These are phyloP conservation scores for Cyanoderma ruficeps DNA, from an alignment of 2,113 vertebrate species.

Conservation along the genomic window DNA sequence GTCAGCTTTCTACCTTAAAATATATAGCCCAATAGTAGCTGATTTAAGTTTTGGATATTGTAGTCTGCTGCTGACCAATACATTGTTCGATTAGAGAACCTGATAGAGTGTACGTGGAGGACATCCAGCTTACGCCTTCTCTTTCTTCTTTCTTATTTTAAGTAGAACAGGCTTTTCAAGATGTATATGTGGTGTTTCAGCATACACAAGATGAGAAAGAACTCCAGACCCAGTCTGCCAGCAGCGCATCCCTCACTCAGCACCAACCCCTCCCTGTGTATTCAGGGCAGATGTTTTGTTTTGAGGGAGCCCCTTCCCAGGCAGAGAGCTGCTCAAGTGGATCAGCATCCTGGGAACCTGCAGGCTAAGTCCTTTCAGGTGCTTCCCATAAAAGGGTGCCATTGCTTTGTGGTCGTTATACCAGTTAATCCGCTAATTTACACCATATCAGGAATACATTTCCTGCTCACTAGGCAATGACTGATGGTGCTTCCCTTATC, in stretches of 20 bases:
- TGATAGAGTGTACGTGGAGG: neutral
- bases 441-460: rapidly evolving
- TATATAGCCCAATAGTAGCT: neutral
- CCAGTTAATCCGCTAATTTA: neutral
- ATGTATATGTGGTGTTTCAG: neutral
- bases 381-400: neutral
- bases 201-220: neutral
- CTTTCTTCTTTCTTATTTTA: neutral
- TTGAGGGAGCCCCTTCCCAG: neutral
- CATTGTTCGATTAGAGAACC: neutral
- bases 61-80: neutral
- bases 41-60: neutral
- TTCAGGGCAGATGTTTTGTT: neutral
- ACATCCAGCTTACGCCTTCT: neutral
- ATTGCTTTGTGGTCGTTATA: neutral
- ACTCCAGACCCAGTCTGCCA: neutral
- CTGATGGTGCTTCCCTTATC: neutral
- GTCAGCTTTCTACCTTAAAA: neutral
- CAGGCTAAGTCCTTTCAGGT: neutral
- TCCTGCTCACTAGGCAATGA: neutral
- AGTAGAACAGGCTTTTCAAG: neutral
- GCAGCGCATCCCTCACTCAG: neutral
- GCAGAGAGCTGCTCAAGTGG: neutral
- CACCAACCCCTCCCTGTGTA: rapidly evolving
- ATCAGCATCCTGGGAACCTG: neutral